Evolutionary conservation across 2,888 invertebrate genomes (phyloP).

Genomic region (Caenorhabditis sp.): DNA sequence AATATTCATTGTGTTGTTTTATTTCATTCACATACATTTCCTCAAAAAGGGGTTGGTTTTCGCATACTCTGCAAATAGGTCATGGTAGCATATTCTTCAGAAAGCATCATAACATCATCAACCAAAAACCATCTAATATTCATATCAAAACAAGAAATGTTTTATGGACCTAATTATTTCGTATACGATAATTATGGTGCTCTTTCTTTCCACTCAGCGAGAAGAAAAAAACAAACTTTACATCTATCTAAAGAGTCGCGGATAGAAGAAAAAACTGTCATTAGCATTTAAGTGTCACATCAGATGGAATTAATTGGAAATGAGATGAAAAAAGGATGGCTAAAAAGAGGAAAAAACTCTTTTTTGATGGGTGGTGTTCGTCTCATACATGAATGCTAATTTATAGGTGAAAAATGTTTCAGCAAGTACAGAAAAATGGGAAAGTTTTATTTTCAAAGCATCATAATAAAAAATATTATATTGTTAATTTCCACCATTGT

Average conservation of each 20-base stretch:
- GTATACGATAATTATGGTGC: background rate
- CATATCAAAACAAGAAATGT: background rate
- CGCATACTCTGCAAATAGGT: too few relatives aligned
- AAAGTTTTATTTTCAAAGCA: too few relatives aligned
- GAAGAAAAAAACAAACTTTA: background rate
- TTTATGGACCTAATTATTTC: background rate
- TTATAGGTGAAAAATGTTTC: too few relatives aligned
- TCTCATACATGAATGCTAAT: too few relatives aligned
- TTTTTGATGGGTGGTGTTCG: too few relatives aligned
- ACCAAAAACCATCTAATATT: background rate
- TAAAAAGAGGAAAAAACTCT: background rate
- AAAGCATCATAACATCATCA: background rate
- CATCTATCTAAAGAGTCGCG: background rate
- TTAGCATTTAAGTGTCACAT: constrained; percentile 1
- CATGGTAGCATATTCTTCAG: too few relatives aligned
- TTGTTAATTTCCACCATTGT: background rate
- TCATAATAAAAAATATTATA: too few relatives aligned
- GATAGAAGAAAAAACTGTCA: background rate
- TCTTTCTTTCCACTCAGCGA: background rate
- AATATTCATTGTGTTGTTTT: too few relatives aligned
- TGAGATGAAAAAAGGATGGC: background rate
- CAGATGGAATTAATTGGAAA: background rate
- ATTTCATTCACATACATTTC: too few relatives aligned
- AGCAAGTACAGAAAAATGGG: too few relatives aligned
- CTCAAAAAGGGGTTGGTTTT: too few relatives aligned